Conservation (phyloP, 1,140 invertebrate species). For the Leptinotarsa undecemlineata region DNA sequence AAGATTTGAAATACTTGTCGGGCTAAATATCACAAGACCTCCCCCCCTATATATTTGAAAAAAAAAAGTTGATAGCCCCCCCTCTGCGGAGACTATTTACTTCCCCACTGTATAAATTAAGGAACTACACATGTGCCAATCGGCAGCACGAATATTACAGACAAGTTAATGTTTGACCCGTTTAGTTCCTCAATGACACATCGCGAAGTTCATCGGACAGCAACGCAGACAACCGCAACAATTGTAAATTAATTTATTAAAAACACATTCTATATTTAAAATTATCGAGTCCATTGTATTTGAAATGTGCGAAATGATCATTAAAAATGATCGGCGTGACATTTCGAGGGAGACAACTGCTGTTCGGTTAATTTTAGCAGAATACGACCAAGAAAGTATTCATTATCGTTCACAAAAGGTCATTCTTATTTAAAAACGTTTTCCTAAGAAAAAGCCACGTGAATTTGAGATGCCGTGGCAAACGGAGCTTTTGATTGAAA, state of each 20-base stretch:
- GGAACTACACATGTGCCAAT: too few relatives aligned
- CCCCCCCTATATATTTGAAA: too few relatives aligned
- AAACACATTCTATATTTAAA: neutral
- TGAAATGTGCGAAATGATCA: conserved; percentile 10
- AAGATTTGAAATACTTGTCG: too few relatives aligned
- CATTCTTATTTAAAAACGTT: conserved; percentile 2
- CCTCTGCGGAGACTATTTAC: too few relatives aligned
- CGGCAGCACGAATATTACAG: too few relatives aligned
- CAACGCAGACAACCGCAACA: neutral
- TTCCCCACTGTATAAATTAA: too few relatives aligned
- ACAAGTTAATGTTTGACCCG: too few relatives aligned
- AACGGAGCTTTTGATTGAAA: too few relatives aligned
- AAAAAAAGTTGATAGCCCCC: too few relatives aligned
- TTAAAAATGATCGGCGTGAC: conserved; percentile 5
- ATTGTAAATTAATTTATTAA: neutral
- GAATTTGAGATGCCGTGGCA: neutral
- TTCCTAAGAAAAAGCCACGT: neutral
- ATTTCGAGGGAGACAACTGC: neutral
- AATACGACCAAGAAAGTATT: neutral
- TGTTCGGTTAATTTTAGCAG: neutral
- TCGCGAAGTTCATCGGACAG: neutral
- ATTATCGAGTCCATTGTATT: conserved; percentile 12
- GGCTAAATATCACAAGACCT: too few relatives aligned
- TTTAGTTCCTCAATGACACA: neutral
- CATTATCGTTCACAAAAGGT: neutral